Base-by-base conservation (phyloP, 2,888 invertebrate genomes). In the Pomacea canaliculata region DNA sequence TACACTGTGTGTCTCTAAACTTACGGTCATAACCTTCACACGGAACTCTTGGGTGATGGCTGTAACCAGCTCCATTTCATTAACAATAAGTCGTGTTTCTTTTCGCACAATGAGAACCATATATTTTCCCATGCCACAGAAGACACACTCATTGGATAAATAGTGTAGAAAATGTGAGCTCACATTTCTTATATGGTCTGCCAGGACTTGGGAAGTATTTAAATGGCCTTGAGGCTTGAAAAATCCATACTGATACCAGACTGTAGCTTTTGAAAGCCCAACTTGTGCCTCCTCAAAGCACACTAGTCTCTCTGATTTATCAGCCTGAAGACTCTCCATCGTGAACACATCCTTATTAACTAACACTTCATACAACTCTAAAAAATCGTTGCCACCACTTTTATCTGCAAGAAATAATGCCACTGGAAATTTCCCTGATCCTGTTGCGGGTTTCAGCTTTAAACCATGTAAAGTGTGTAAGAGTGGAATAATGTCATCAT, bases 211-310 rank as follows among this genome's bases (percentile, higher is more conserved):
- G 12, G 63, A 48, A 63, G 83, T 82, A 46, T 78, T 75, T 60
- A 91, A 51, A 7, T 92, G 91, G 48, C 91, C 91, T 82, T 92
- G 92, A 2, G 90, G 91, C 71, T 83, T 78, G 49, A 82, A 82
- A 84, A 92, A 92, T 7, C 92, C 92, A 88, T 92, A 92, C 70
- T 92, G 91, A 84, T 92, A 92, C 92, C 92, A 92, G 7, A 87
- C 80, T 37, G 91, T 91, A 48, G 85, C 79, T 78, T 87, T 87
- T 18, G 86, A 84, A 16, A 92, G 77, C n/a, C 92, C 92, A 12
- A 91, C 84, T 76, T 85, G 82, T 7, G 86, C 83, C 75, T 90
- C 86, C 60, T 83, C 74, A 83, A 92, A 92, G 81, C 92, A 92
- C 59, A 85, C 81, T 60, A 87, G 78, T 65, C 78, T 78, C 49